Evolutionary conservation across 2,888 invertebrate genomes (phyloP), one percentile per base, ranked within the genome.

Genomic region (Phortica magna): DNA sequence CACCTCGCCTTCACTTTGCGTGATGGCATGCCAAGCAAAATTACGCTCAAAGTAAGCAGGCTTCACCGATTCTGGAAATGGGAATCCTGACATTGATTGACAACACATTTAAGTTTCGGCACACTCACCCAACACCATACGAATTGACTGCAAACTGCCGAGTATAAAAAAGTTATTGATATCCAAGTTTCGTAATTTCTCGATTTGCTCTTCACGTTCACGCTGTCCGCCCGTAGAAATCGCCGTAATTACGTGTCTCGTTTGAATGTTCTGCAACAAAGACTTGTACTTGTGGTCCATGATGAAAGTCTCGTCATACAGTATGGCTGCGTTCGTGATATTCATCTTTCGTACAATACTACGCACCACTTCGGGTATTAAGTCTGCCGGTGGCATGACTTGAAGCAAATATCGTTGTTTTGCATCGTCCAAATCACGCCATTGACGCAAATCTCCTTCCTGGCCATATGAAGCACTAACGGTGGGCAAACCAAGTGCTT

Each of bases 241-340:
- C 53, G 93, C 93, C 4, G 96, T 95, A 79, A 98, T 98, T 0
- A 98, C 95, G 91, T 98, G 98, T 10, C 98, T 94, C 0, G 97
- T 96, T 7, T 98, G 96, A 76, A 98, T 95, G 90, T 98, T 98
- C 91, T 97, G 95, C 55, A 98, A 93, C 9, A 98, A 92, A 10
- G 97, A 96, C 91, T 98, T 97, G 92, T 97, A 98, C 91, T 98
- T 98, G 93, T 98, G 97, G 88, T 98, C 97, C 96, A 98, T 97
- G 12, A 97, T 96, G 89, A 97, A 98, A 57, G 95, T 95, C 39
- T 96, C 94, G 88, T 99, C 98, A 90, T 96, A 98, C 67, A 99
- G 93, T 71, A 99, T 96, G 7, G 97, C 98, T 14, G 98, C 97
- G 89, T 97, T 98, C 5, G 96, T 96, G 75, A 98, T 96, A 88